A percentile compares a stretch with the other conserved stretches of the same genome.
These are phyloP conservation scores for Marronus borbonicus DNA, from an alignment of 2,888 invertebrate species.

Conservation along the genomic window DNA sequence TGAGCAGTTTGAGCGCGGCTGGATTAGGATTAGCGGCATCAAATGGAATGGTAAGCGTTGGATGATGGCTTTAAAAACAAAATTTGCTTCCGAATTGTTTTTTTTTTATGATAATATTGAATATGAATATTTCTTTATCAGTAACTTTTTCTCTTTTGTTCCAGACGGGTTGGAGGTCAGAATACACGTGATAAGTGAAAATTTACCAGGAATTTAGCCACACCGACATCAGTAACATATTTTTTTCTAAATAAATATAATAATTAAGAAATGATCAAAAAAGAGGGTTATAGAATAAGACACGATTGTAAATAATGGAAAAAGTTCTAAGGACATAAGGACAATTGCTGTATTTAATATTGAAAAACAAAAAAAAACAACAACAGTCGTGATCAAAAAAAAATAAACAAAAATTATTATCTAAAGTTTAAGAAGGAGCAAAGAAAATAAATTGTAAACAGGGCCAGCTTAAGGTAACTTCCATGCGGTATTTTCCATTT, in stretches of 20 bases:
- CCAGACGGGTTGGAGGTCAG: conserved; percentile 93
- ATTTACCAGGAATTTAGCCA: conserved; percentile 28
- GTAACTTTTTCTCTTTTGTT: conserved; percentile 68
- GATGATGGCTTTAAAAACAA: background rate
- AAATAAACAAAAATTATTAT: conserved; percentile 13
- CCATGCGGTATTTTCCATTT: conserved; percentile 16
- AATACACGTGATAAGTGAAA: conserved; percentile 89
- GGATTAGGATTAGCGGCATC: conserved; percentile 75
- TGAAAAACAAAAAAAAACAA: background rate
- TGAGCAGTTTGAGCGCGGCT: conserved; percentile 72
- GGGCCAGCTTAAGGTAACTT: conserved; percentile 33
- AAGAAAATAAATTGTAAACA: conserved; percentile 36
- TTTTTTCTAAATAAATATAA: conserved; percentile 60
- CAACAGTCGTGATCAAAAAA: conserved; percentile 43
- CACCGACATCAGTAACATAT: conserved; percentile 46
- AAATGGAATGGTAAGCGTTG: conserved; percentile 76
- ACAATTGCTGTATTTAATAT: background rate
- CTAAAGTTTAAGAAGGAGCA: background rate
- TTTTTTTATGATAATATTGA: too few species aligned
- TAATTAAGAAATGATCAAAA: conserved; percentile 20
- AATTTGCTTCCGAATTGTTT: background rate
- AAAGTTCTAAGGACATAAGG: background rate
- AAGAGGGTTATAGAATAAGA: conserved; percentile 21
- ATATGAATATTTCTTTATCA: too few species aligned
- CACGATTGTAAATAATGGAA: conserved; percentile 34